Evolutionary conservation across 1,140 invertebrate genomes (phyloP).

Genomic region (Trachymyrmex cornetzi): DNA sequence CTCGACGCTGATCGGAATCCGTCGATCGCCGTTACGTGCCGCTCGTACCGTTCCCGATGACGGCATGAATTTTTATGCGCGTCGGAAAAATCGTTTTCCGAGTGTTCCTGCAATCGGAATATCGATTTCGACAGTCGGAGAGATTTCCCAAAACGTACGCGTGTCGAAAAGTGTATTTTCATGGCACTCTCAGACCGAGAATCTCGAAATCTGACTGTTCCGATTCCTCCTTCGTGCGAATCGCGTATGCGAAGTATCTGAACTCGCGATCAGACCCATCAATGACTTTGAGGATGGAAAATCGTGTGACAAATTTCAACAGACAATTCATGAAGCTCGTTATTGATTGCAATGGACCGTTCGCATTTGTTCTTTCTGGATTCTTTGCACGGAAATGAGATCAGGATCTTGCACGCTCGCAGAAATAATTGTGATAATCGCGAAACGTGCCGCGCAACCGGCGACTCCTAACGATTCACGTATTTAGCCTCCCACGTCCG

Average conservation of each 20-base stretch:
- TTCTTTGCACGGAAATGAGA: constrained; percentile 27
- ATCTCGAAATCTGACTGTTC: constrained; percentile 1
- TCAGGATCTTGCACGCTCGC: constrained; percentile 49
- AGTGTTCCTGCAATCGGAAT: constrained; percentile 53
- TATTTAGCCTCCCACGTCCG: constrained; percentile 53
- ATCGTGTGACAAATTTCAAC: not conserved
- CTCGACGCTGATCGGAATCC: constrained; percentile 39
- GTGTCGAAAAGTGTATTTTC: constrained; percentile 30
- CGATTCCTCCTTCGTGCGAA: not conserved
- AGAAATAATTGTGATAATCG: constrained; percentile 64
- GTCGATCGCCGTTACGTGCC: constrained; percentile 63
- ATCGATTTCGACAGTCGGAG: constrained; percentile 41
- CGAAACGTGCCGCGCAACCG: constrained; percentile 37
- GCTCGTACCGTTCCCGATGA: constrained; percentile 49
- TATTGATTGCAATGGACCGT: not conserved
- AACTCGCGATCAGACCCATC: not conserved
- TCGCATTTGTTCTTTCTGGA: not conserved
- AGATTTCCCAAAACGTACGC: constrained; percentile 32
- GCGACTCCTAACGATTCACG: constrained; percentile 63
- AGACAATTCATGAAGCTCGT: not conserved
- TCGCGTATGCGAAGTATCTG: not conserved
- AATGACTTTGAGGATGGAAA: not conserved
- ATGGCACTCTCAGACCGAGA: not conserved
- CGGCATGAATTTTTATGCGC: constrained; percentile 55
- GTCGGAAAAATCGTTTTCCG: constrained; percentile 54